Evolutionary conservation across 37 sponge, comb jelly and placozoan genomes (phyloP).

Genomic region (Chondrosia reniformis): DNA sequence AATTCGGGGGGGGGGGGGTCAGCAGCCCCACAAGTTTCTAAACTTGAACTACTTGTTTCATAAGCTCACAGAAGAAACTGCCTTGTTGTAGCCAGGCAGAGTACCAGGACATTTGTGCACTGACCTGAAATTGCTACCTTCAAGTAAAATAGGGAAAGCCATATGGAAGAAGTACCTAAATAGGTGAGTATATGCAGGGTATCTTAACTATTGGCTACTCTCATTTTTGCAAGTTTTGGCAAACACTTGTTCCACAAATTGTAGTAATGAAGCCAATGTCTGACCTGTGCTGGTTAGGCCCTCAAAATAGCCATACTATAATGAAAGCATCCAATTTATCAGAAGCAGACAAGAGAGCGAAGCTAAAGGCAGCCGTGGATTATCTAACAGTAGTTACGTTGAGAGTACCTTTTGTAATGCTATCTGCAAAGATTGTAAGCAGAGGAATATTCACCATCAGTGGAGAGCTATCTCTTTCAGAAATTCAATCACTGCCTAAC

Average conservation of each 20-base stretch:
- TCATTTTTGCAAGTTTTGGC: slow-evolving; percentile 43
- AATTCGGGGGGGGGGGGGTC: too few species aligned
- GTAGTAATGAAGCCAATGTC: slow-evolving; percentile 41
- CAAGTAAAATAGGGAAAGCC: slow-evolving; percentile 22
- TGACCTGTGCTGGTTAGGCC: slow-evolving; percentile 64
- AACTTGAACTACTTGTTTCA: too few species aligned
- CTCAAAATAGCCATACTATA: slow-evolving; percentile 35
- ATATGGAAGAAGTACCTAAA: slow-evolving; percentile 29
- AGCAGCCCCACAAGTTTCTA: too few species aligned
- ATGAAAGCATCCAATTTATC: slow-evolving; percentile 32
- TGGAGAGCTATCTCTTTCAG: too few species aligned
- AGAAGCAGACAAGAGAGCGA: slow-evolving; percentile 31
- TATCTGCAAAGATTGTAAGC: too few species aligned
- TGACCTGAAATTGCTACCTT: slow-evolving; percentile 54
- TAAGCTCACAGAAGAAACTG: slow-evolving; percentile 32
- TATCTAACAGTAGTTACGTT: slow-evolving; percentile 31
- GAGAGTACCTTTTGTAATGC: too few species aligned
- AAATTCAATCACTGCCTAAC: background rate
- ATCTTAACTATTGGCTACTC: slow-evolving; percentile 7
- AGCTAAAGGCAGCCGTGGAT: slow-evolving; percentile 13
- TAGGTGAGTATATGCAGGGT: background rate
- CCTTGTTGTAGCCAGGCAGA: slow-evolving; percentile 42
- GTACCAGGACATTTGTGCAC: slow-evolving; percentile 43
- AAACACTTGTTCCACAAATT: slow-evolving; percentile 32
- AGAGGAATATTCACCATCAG: too few species aligned